Base-by-base conservation (phyloP, 2,797 vertebrate species). In the Trichosurus vulpecula region DNA sequence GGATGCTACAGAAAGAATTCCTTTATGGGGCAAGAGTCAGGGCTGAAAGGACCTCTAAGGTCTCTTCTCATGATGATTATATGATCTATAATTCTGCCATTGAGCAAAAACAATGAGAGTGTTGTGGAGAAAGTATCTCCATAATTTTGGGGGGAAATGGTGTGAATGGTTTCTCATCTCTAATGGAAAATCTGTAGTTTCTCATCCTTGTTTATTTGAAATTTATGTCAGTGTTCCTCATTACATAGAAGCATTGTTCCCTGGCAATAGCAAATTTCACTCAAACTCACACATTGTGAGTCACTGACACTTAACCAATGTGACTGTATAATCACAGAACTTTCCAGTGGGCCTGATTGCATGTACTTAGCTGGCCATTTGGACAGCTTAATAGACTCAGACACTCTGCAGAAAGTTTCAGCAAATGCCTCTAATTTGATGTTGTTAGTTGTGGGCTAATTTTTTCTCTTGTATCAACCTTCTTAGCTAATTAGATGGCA, bases 401-500 rank as follows among this genome's bases (percentile, higher is more conserved):
- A n/a, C 35, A 91, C 93, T 97, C 96, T 94, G 41, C 95, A 89
- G 81, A 91, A 97, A 97, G 74, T 93, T 97, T 58, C 55, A 96
- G 92, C 90, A 96, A 98, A 96, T 97, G 94, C 90, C 58, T 97
- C 55, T 97, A 97, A 97, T 98, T 98, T 97, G 53, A 97, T 97
- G 97, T 95, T 41, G 95, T 96, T 98, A n/a, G 92, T 54, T 96
- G 97, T 96, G 92, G 93, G 19, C 81, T 95, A 53, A 91, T 96
- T 92, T 47, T 52, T 41, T 16, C 54, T 91, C 31, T 56, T 93
- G 58, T 94, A 95, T 98, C 97, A 97, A 98, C 93, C 97, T 87
- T 97, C 97, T 93, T 96, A 91, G 81, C 94, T 98, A 98, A 98
- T 98, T 98, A 98, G 96, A 95, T 92, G 98, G 92, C 93, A 98